Evolutionary conservation across 1,140 invertebrate species (phyloP), one percentile per base, ranked within the genome.

Genomic region (Ceratosolen fusciceps): DNA sequence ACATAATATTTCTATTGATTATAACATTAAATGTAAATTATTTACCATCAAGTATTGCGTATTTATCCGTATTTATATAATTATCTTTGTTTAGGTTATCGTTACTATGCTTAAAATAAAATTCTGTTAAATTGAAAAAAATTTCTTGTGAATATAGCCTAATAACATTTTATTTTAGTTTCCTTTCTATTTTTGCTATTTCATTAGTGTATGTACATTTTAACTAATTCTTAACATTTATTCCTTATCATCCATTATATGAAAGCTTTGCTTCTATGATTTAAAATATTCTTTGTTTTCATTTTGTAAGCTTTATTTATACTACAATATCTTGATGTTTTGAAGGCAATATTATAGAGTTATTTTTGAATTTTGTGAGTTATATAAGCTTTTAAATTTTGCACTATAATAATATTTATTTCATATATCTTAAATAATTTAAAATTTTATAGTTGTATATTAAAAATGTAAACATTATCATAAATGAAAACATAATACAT

Each of bases 361-460:
- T 8, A 21, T 47, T 77, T 77, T 71, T 65, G 24, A 8, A 19
- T 43, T 29, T n/a, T 34, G 68, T 78, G 72, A 78, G 76, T 0
- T 26, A 31, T 12, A 34, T 26, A 77, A 24, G n/a, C 21, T 39
- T 73, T 58, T 7, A 29, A 8, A 58, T 21, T 24, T 43, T 19
- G 34, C 39, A 31, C 14, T 39, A 1, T 26, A 14, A 43, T 24
- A 56, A 16, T 37, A 2, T 2, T 7, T 60, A 37, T 65, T 49
- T n/a, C n/a, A n/a, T n/a, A n/a, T n/a, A n/a, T n/a, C n/a, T n/a
- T n/a, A n/a, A n/a, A n/a, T n/a, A n/a, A n/a, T n/a, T n/a, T n/a
- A n/a, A n/a, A n/a, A n/a, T n/a, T n/a, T n/a, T n/a, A n/a, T n/a
- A n/a, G n/a, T n/a, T n/a, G n/a, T n/a, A n/a, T n/a, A n/a, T n/a